Conservation (phyloP, 2,888 invertebrate species). For the Ganaspis brasiliensis region DNA sequence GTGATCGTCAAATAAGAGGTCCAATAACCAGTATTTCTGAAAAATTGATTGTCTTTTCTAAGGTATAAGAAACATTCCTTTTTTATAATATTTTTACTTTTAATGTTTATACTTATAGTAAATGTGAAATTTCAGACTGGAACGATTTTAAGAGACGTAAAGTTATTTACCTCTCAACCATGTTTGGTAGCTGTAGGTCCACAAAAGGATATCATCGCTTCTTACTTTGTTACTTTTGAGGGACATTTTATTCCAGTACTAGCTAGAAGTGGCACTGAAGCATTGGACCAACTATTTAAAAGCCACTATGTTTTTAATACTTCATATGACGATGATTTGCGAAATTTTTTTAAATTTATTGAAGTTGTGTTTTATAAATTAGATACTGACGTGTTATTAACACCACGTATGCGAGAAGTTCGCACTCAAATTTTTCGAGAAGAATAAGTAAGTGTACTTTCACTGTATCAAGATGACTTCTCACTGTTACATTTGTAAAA, state of each 20-base stretch:
- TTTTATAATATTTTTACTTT: background rate
- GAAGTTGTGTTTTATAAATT: conserved; percentile 38
- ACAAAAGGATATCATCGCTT: conserved; percentile 18
- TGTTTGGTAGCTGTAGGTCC: background rate
- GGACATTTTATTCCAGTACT: conserved; percentile 14
- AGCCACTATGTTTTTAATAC: conserved; percentile 37
- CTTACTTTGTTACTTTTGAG: conserved; percentile 21
- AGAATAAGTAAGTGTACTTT: background rate
- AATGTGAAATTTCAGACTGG: conserved; percentile 36
- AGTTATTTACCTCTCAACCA: conserved; percentile 30
- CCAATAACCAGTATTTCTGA: too few species aligned
- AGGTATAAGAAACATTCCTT: background rate
- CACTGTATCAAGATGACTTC: background rate
- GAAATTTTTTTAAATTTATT: background rate
- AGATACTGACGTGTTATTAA: background rate
- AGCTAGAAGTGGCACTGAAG: conserved; percentile 18
- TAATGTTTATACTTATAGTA: background rate
- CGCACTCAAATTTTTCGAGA: background rate
- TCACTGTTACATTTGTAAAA: background rate
- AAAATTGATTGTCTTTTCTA: too few species aligned
- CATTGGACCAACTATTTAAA: conserved; percentile 41
- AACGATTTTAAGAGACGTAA: conserved; percentile 25
- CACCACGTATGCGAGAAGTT: conserved; percentile 5
- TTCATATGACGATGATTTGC: background rate
- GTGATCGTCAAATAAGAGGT: too few species aligned